Evolutionary conservation across 2,113 vertebrate species (phyloP).

Genomic region (Pundamilia nyererei): DNA sequence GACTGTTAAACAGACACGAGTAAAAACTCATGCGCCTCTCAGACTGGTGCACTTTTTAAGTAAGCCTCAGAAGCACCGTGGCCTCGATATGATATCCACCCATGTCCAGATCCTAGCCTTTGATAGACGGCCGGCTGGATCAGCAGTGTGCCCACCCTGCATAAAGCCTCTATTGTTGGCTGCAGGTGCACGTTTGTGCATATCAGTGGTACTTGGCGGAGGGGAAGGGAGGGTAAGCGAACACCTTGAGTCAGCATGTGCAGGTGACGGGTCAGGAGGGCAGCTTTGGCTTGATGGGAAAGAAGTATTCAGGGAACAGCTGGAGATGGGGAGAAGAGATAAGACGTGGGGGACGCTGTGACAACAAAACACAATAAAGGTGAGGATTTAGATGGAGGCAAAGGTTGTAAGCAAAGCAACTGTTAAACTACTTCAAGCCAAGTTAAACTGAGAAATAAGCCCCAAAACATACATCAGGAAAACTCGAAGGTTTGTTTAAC

Average conservation of each 20-base stretch:
- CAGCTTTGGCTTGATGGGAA: background rate
- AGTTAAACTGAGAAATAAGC: background rate
- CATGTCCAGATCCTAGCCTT: constrained; percentile 36
- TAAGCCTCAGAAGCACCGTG: background rate
- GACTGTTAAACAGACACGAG: constrained; percentile 6
- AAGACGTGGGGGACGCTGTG: background rate
- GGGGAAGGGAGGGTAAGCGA: constrained; percentile 39
- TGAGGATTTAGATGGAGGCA: background rate
- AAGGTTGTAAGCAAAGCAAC: background rate
- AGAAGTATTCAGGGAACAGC: background rate
- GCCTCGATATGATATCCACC: constrained; percentile 15
- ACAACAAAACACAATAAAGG: background rate
- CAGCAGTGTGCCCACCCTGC: constrained; percentile 20
- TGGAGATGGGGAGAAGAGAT: background rate
- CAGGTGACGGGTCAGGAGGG: constrained; percentile 56
- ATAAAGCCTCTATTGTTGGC: constrained; percentile 57
- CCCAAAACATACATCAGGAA: background rate
- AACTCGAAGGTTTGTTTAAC: background rate
- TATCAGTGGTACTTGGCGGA: constrained; percentile 53
- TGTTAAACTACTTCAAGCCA: background rate
- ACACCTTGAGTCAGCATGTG: constrained; percentile 61
- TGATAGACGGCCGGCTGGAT: constrained; percentile 31
- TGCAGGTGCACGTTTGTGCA: constrained; percentile 59
- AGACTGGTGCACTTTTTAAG: constrained; percentile 4
- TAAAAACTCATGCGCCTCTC: background rate